A percentile compares a stretch with the other conserved stretches of the same genome.
phyloP scores from a whole-genome alignment of 2,113 vertebrate genomes.

The Amazona vittata region DNA sequence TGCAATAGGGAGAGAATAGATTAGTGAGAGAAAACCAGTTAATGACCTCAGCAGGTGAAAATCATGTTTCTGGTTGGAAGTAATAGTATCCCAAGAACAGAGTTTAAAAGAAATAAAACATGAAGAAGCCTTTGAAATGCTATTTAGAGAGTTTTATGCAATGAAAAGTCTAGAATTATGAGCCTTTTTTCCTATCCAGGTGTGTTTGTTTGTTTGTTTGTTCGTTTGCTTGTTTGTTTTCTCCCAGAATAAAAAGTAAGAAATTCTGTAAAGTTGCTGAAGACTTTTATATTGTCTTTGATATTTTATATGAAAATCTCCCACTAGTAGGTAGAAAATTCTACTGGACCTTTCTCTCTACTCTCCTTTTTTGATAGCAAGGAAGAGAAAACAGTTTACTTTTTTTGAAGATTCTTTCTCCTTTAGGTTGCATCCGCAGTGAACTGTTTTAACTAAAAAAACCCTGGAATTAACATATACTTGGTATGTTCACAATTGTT shows the following conservation, averaged over 20 bases:
- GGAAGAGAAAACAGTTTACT: not conserved
- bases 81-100: not conserved
- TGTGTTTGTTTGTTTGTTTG: fast-evolving
- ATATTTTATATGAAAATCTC: not conserved
- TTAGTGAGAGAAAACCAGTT: not conserved
- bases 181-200: no score
- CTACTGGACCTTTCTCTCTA: not conserved
- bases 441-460: not conserved
- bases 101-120: not conserved
- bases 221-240: no score
- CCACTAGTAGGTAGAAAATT: not conserved
- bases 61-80: not conserved
- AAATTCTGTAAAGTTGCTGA: not conserved
- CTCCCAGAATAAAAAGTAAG: fast-evolving
- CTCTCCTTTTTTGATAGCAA: not conserved
- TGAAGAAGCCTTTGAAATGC: not conserved
- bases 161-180: not conserved
- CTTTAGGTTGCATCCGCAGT: not conserved
- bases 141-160: not conserved
- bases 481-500: not conserved
- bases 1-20: not conserved
- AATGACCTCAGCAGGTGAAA: not conserved
- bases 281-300: not conserved
- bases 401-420: not conserved
- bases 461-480: not conserved